These are phyloP conservation scores for Cistogaster globosa DNA, from an alignment of 2,888 invertebrate species.

Conservation along the genomic window DNA sequence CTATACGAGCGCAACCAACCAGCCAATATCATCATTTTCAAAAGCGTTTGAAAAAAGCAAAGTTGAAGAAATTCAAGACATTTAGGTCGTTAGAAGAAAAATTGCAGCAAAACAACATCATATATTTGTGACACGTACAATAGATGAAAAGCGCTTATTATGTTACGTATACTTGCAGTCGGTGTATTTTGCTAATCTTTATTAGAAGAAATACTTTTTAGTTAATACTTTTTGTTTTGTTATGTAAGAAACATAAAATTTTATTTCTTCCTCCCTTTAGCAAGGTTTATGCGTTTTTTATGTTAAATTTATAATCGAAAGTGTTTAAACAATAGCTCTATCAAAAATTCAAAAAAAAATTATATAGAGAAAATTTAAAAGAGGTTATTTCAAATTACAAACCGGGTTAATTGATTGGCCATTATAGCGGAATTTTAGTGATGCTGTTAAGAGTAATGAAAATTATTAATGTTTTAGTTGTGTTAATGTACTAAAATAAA, in stretches of 20 bases:
- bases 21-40: slow-evolving; percentile 43
- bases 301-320: slow-evolving; percentile 1
- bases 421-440: too few species aligned
- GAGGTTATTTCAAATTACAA: background rate
- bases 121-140: slow-evolving; percentile 66
- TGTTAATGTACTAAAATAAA: too few species aligned
- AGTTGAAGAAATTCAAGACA: slow-evolving; percentile 42
- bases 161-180: background rate
- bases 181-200: slow-evolving; percentile 44
- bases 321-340: slow-evolving; percentile 3
- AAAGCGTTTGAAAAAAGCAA: slow-evolving; percentile 32
- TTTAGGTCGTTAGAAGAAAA: slow-evolving; percentile 40
- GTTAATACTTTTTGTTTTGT: slow-evolving; percentile 14
- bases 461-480: too few species aligned
- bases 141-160: slow-evolving; percentile 48
- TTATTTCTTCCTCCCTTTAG: slow-evolving; percentile 53
- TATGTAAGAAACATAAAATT: slow-evolving; percentile 41
- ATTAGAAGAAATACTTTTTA: slow-evolving; percentile 38
- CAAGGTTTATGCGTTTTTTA: slow-evolving; percentile 32
- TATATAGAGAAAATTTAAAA: background rate
- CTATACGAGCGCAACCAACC: slow-evolving; percentile 54
- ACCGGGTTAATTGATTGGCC: too few species aligned
- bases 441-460: too few species aligned
- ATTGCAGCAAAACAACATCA: slow-evolving; percentile 59
- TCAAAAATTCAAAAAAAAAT: background rate